Percentiles rank a stretch among this genome's conserved stretches.
Evolutionary conservation across 2,113 vertebrate genomes (phyloP).

Genomic region (Gymnarchus niloticus): DNA sequence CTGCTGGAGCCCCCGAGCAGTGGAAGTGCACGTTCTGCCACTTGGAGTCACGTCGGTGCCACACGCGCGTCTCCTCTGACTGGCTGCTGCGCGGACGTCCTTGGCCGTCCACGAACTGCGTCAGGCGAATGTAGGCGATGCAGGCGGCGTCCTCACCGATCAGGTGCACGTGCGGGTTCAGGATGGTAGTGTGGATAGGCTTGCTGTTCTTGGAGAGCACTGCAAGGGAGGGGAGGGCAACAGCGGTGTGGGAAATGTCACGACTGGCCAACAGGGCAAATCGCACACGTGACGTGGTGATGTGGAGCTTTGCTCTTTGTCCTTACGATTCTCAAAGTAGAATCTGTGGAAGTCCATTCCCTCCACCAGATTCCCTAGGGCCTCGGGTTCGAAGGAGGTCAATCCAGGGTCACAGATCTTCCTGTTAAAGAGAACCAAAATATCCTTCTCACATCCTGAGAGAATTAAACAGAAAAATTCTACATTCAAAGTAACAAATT

Average conservation of each 20-base stretch:
- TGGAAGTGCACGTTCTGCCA: slow-evolving; percentile 98
- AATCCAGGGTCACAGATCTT: slow-evolving; percentile 94
- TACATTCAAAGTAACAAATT: background rate
- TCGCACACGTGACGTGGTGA: background rate
- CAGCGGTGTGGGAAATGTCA: background rate
- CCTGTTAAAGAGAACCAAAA: slow-evolving; percentile 45
- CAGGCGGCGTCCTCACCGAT: slow-evolving; percentile 93
- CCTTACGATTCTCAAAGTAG: slow-evolving; percentile 95
- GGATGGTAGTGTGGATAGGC: slow-evolving; percentile 94
- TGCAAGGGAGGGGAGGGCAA: slow-evolving; percentile 35
- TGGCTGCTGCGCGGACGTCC: slow-evolving; percentile 90
- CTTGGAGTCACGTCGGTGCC: slow-evolving; percentile 92
- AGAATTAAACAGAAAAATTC: background rate
- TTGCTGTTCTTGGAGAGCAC: slow-evolving; percentile 95
- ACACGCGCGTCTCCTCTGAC: slow-evolving; percentile 91
- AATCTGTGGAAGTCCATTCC: slow-evolving; percentile 98
- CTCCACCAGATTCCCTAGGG: slow-evolving; percentile 90
- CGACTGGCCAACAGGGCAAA: background rate
- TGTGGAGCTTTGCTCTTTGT: background rate
- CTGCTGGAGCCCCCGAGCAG: slow-evolving; percentile 89
- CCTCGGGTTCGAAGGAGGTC: slow-evolving; percentile 93
- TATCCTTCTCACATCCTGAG: background rate
- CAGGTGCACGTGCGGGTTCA: slow-evolving; percentile 93
- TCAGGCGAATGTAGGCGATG: slow-evolving; percentile 95
- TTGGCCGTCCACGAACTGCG: slow-evolving; percentile 86